Conservation (phyloP, 2,888 invertebrate species). For the Harmothoe impar region DNA sequence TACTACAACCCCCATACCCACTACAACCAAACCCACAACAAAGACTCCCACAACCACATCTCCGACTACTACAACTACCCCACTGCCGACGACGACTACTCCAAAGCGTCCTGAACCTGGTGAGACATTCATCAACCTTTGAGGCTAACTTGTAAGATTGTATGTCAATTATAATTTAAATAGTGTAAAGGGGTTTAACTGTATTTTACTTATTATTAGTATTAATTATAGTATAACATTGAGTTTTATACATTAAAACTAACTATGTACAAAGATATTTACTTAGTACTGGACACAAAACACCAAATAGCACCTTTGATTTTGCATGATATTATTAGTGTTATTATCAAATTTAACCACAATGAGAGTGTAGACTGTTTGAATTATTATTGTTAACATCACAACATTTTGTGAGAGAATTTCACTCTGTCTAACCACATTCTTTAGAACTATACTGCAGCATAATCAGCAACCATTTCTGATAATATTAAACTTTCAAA, state of each 20-base stretch:
- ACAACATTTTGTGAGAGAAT: neutral
- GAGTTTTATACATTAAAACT: neutral
- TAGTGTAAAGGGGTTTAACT: neutral
- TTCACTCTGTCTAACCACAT: constrained; percentile 13
- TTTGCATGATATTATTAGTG: neutral
- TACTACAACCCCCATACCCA: neutral
- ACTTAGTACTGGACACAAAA: neutral
- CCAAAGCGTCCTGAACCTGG: neutral
- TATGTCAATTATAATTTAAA: neutral
- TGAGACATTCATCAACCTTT: constrained; percentile 9
- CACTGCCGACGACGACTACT: neutral
- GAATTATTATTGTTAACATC: neutral
- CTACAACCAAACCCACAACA: neutral
- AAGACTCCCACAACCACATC: neutral
- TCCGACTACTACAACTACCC: neutral
- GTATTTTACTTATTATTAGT: neutral
- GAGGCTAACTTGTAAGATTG: neutral
- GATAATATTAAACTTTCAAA: neutral
- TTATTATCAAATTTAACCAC: neutral
- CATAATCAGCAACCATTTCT: neutral
- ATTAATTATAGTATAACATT: neutral
- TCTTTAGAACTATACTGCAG: constrained; percentile 18
- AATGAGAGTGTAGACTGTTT: neutral
- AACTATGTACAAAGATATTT: neutral
- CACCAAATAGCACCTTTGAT: neutral